Conservation (phyloP, 2,888 invertebrate species). For the Sericinus montela region DNA sequence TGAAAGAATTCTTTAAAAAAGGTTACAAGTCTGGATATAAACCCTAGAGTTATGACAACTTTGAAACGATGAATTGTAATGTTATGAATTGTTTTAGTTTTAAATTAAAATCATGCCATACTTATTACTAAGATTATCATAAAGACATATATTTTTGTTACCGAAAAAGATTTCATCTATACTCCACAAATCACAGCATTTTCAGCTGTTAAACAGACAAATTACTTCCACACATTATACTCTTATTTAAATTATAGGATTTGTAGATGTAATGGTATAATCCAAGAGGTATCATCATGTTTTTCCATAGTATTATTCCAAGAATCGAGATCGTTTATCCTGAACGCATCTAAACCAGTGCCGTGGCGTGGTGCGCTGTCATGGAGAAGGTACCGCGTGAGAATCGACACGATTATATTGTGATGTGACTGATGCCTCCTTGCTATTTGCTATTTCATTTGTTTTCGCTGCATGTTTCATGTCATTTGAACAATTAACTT, state of each 20-base stretch:
- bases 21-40: no score
- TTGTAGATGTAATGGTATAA: slow-evolving; percentile 22
- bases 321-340: slow-evolving; percentile 52
- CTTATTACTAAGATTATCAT: no score
- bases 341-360: slow-evolving; percentile 24
- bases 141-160: no score
- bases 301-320: slow-evolving; percentile 49
- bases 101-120: no score
- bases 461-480: no score
- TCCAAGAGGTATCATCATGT: slow-evolving; percentile 52
- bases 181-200: no score
- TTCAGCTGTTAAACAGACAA: background rate
- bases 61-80: no score
- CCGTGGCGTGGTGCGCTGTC: slow-evolving; percentile 21
- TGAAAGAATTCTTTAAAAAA: no score
- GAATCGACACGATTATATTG: slow-evolving; percentile 56
- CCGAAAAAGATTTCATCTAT: no score
- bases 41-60: no score
- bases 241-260: slow-evolving; percentile 13
- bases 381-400: slow-evolving; percentile 43
- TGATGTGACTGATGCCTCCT: slow-evolving; percentile 39
- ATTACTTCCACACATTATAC: background rate
- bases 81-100: no score
- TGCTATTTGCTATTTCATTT: slow-evolving; percentile 31
- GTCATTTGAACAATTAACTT: no score